A percentile compares a stretch with the other conserved stretches of the same genome.
phyloP scores from a whole-genome alignment of 2,797 vertebrate genomes.

The Merluccius polli region DNA sequence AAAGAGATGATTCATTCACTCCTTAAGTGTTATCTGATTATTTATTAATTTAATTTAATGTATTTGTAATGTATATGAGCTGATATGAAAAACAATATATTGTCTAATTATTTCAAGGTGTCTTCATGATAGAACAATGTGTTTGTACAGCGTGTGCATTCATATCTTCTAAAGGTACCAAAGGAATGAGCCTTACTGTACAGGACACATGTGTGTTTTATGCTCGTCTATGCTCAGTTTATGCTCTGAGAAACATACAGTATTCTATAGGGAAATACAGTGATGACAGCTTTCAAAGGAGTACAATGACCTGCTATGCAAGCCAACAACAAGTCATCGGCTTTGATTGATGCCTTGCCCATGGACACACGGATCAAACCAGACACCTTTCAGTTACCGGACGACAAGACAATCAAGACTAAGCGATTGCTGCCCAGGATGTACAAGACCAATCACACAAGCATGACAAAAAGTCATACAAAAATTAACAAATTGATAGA shows the following conservation, averaged over 20 bases:
- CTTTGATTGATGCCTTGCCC: constrained; percentile 4
- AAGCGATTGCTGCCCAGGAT: neutral
- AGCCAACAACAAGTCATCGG: neutral
- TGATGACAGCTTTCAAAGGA: neutral
- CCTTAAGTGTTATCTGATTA: constrained; percentile 41
- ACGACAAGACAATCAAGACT: neutral
- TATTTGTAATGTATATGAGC: constrained; percentile 57
- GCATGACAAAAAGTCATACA: neutral
- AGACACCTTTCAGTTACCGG: neutral
- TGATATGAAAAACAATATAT: constrained; percentile 40
- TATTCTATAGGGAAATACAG: neutral
- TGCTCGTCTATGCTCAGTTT: neutral
- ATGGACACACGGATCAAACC: neutral
- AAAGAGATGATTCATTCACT: constrained; percentile 36
- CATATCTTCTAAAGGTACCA: neutral
- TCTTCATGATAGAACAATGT: constrained; percentile 44
- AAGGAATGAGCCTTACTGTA: neutral
- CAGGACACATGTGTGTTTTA: neutral
- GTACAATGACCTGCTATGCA: neutral
- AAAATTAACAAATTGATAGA: neutral
- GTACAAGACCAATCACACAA: neutral
- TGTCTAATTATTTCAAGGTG: constrained; percentile 52
- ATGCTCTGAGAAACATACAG: neutral
- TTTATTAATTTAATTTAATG: constrained; percentile 47
- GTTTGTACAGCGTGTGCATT: neutral